Evolutionary conservation across 2,888 invertebrate species (phyloP), one percentile per base, ranked within the genome.

Genomic region (Tipula unca): DNA sequence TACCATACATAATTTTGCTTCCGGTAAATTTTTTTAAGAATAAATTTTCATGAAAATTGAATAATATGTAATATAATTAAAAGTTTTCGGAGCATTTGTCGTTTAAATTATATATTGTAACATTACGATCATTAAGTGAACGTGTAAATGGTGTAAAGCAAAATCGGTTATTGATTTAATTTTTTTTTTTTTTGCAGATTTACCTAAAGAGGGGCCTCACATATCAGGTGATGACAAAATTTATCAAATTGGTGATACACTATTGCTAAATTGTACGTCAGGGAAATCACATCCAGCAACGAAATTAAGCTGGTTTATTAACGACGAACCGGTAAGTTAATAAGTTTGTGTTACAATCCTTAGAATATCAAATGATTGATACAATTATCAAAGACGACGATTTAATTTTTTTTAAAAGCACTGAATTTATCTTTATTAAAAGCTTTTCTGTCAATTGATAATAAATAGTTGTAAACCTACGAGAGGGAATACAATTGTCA

Each of bases 221-320:
- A 95, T 95, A 91, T 93, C 93, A 85, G 95, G 95, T 69, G 94
- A 94, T 87, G 94, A 94, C 89, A 92, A 93, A 89, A 94, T 94
- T 88, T 95, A 95, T 89, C 94, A 95, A 91, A 93, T 94, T 89
- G 95, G 95, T 54, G 95, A 95, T 89, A 93, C 93, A 87, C 92
- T 95, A 88, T 94, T 94, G 89, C 91, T 95, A 87, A 95, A 95
- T 90, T 95, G 95, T 90, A 95, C 95, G 54, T 95, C 95, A 82
- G 95, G 95, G 82, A 93, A 94, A 89, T 95, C 95, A 86, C 94
- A 94, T 90, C 95, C 95, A 36, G 94, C 95, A 25, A 95, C 95
- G 29, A 92, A 93, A 87, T 92, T 95, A 32, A 94, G 94, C 89
- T 95, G 95, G 95, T 95, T 94, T 90, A 95, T 95, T 89, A 95